A percentile compares a stretch with the other conserved stretches of the same genome.
Conservation (phyloP, 1,140 invertebrate species). For the Laupala kohalensis region DNA sequence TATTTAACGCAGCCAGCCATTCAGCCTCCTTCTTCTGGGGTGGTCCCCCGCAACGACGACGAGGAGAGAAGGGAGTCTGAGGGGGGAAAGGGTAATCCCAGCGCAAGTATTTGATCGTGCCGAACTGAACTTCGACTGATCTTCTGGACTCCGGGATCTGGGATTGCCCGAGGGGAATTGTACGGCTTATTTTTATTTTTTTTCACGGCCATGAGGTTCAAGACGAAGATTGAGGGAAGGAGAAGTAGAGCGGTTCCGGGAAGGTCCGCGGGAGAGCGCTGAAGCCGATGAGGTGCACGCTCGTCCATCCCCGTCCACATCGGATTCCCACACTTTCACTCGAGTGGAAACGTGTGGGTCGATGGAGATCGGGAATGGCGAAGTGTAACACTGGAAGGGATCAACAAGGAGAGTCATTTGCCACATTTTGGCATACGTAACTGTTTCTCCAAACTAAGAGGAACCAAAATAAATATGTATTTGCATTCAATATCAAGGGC, state of each 20-base stretch:
- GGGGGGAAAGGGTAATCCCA: not conserved
- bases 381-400: not conserved
- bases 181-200: too few relatives aligned
- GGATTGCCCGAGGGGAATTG: not conserved
- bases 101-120: not conserved
- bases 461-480: too few relatives aligned
- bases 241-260: too few relatives aligned
- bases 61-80: not conserved
- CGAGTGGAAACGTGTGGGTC: too few relatives aligned
- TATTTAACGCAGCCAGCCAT: not conserved
- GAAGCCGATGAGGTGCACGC: not conserved
- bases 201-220: not conserved
- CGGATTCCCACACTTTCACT: not conserved
- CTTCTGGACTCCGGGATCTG: not conserved
- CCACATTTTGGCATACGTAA: not conserved
- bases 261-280: not conserved
- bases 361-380: not conserved
- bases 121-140: not conserved
- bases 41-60: not conserved
- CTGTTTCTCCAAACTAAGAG: too few relatives aligned
- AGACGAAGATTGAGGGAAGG: too few relatives aligned
- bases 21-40: not conserved
- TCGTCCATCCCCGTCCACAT: not conserved
- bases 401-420: not conserved
- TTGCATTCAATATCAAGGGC: not conserved